These are phyloP conservation scores for Leontocebus nigricollis DNA, from an alignment of 2,797 vertebrate species.

Conservation along the genomic window DNA sequence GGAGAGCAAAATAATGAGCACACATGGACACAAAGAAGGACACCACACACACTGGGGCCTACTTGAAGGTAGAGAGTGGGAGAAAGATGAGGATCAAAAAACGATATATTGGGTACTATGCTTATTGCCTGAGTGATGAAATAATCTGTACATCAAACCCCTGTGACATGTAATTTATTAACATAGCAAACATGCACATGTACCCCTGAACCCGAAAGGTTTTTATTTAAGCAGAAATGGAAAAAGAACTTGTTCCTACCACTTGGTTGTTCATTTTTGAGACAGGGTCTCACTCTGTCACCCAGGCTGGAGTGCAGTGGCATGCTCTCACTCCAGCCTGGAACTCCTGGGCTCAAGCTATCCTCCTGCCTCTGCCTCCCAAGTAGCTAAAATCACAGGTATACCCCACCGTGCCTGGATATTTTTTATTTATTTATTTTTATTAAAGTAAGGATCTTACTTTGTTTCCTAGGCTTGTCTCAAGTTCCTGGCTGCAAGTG, in stretches of 20 bases:
- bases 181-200: background rate
- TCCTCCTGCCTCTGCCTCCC: background rate
- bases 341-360: background rate
- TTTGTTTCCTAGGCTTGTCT: background rate
- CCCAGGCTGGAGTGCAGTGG: background rate
- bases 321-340: background rate
- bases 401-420: background rate
- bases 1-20: background rate
- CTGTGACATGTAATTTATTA: background rate
- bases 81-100: background rate
- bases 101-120: background rate
- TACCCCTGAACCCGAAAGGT: background rate
- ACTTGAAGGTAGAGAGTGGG: background rate
- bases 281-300: background rate
- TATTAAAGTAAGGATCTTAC: background rate
- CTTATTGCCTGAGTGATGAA: background rate
- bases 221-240: background rate
- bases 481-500: background rate
- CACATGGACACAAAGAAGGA: background rate
- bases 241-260: background rate
- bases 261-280: background rate
- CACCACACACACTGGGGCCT: background rate
- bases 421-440: background rate
- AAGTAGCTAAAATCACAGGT: background rate
- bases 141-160: background rate